These are phyloP conservation scores for Periophthalmus modestus DNA, from an alignment of 2,113 vertebrate species.

Conservation along the genomic window DNA sequence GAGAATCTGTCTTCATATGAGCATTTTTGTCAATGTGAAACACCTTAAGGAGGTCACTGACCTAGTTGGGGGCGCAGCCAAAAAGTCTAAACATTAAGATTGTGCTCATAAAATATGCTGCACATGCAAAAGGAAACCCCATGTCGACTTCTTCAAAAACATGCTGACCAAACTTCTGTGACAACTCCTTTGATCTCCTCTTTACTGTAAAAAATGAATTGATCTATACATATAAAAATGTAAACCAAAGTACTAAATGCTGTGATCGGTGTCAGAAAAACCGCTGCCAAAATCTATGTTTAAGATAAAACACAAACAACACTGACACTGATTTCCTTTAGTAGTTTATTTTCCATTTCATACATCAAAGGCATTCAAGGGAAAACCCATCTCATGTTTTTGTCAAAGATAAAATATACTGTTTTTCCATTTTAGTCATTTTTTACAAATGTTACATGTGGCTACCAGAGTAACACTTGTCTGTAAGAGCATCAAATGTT, in stretches of 20 bases:
- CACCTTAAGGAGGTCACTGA: constrained; percentile 58
- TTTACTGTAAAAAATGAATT: neutral
- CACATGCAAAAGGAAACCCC: constrained; percentile 18
- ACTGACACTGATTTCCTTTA: too few relatives aligned
- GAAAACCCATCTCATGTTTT: constrained; percentile 56
- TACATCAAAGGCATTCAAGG: constrained; percentile 43
- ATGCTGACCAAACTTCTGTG: constrained; percentile 5
- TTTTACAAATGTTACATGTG: neutral
- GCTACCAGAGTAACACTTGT: neutral
- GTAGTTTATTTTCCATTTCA: constrained; percentile 56
- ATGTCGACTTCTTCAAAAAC: constrained; percentile 11
- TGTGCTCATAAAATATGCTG: constrained; percentile 21
- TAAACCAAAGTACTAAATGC: neutral
- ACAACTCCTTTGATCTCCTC: constrained; percentile 1
- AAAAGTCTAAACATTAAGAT: constrained; percentile 12
- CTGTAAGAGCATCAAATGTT: neutral
- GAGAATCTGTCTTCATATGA: constrained; percentile 2
- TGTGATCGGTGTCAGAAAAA: neutral
- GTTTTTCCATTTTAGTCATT: neutral
- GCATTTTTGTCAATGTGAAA: constrained; percentile 22
- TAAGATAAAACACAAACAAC: neutral
- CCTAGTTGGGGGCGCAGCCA: constrained; percentile 62
- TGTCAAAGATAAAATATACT: constrained; percentile 34
- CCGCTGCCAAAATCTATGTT: too few relatives aligned
- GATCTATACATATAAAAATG: neutral